Evolutionary conservation across 2,888 invertebrate species (phyloP), one percentile per base, ranked within the genome.

Genomic region (Scrobipalpa costella): DNA sequence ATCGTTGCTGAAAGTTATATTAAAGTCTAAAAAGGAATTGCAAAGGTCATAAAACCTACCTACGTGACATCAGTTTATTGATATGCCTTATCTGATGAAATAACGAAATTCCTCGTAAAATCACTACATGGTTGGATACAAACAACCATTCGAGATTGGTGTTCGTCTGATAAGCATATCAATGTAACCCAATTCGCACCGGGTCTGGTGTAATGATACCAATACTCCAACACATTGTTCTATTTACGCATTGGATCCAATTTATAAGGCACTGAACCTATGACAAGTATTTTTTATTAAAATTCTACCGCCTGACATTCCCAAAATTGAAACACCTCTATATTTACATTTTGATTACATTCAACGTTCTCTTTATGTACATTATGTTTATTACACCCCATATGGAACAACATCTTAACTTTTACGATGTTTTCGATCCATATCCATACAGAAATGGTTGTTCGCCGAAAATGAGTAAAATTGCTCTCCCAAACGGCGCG

Each of bases 121-220:
- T 55, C 33, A 55, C n/a, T 5, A 34, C 50, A 34, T 19, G 19
- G 52, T 57, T 40, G 40, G 27, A 59, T 59, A n/a, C 38, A 59
- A 19, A 44, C 62, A 62, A 62, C 52, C 63, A 65, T 64, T 63
- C 17, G 64, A 68, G 68, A 67, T 68, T 64, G 66, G 63, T 66
- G 65, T 67, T 67, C 50, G 21, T 66, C 69, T 73, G 80, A 84
- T 84, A 83, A 68, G 79, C 81, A 7, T 89, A 90, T 90, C 90
- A 69, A 59, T 64, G 86, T 88, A 88, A 89, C 90, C 90, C 72
- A 89, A 88, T 90, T 90, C 88, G 76, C 76, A n/a, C 68, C 70
- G 75, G 88, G 88, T 88, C 85, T 90, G 88, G 50, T 77, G 81
- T 81, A 79, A 66, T 71, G 69, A 73, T 73, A 13, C 8, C 11